Conservation (phyloP, 2,797 vertebrate species). For the Buceros bicornis region DNA sequence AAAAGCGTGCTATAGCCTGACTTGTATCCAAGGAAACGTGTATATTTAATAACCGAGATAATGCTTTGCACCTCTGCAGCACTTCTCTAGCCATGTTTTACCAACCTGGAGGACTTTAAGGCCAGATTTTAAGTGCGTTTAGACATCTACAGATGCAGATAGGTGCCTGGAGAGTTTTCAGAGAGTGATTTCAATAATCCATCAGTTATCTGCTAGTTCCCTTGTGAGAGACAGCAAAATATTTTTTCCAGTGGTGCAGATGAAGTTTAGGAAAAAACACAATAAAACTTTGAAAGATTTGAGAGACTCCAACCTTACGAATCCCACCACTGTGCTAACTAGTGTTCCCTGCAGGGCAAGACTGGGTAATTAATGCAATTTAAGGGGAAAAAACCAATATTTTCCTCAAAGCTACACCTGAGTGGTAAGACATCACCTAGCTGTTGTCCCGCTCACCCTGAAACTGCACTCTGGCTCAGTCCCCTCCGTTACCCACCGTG, state of each 20-base stretch:
- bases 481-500: fast-evolving
- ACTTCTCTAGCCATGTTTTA: background rate
- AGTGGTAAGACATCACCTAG: background rate
- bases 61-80: background rate
- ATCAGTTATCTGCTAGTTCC: background rate
- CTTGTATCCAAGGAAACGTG: constrained; percentile 17
- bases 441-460: background rate
- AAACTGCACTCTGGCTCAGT: background rate
- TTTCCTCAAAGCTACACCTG: background rate
- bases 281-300: constrained; percentile 30
- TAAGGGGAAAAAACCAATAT: background rate
- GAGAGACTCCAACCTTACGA: background rate
- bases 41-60: constrained; percentile 4
- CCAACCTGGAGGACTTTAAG: background rate
- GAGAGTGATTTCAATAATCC: constrained; percentile 26
- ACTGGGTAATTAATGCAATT: background rate
- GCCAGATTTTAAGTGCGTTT: background rate
- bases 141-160: background rate
- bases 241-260: background rate
- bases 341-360: background rate
- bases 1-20: background rate
- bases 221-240: background rate
- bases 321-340: background rate
- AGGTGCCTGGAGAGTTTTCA: constrained; percentile 25
- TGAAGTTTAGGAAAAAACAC: background rate